Base-by-base conservation (phyloP, 1,140 invertebrate species). In the Drosophila mayri region DNA sequence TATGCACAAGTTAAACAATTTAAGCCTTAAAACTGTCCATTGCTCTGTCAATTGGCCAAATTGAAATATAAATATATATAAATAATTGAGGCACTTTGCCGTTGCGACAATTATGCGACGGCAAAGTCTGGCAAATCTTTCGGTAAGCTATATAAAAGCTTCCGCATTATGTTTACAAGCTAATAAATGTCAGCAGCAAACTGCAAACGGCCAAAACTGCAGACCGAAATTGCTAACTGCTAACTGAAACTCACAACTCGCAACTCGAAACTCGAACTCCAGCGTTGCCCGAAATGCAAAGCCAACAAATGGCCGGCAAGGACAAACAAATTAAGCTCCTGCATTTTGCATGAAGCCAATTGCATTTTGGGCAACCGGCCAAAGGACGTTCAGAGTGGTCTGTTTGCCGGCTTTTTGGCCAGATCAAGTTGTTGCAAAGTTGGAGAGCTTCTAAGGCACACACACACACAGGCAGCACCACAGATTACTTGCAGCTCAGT, bases 331-430 rank as follows among this genome's bases (percentile, higher is more conserved):
- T 87, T 80, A 70, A 83, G 57, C 71, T 73, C 71, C 61, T 87
- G 75, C 66, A 86, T 87, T 79, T 79, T 67, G 84, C 64, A 82
- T 77, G 80, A 64, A 79, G 66, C 68, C 67, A 68, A 80, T 80
- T 68, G 65, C 59, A 73, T 66, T 76, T 81, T 61, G 62, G 57
- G 35, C 63, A 74, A 25, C 41, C 44, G 49, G 79, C 65, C 62
- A 67, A 76, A 61, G 65, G 64, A 61, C 52, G 52, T 10, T 28
- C 38, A 18, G 52, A 55, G 47, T 60, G 55, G 35, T 25, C 55
- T 25, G 61, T 32, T 64, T 25, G 18, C 46, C 41, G 50, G 25
- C 22, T 62, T 49, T 63, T 55, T 57, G 46, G 30, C 22, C 54
- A 60, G 72, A 64, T 76, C 71, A 75, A 76, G 73, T 76, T 68